Percentiles rank a stretch among this genome's conserved stretches.
phyloP scores from a whole-genome alignment of 2,797 vertebrate species.

The Schizopygopsis malacanthus region DNA sequence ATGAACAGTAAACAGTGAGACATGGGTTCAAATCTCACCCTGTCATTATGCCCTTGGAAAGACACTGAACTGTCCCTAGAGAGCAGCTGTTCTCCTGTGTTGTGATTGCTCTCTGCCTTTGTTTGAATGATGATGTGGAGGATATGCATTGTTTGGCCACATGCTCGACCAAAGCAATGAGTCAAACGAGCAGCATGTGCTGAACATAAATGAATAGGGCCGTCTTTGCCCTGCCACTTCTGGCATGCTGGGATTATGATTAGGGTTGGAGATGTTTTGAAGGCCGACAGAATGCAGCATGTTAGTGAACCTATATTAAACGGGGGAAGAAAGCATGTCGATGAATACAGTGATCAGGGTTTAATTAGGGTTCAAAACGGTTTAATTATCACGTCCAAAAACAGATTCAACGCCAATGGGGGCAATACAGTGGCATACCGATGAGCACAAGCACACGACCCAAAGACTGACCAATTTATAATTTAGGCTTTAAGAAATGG shows the following conservation, averaged over 20 bases:
- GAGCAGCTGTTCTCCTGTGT: slow-evolving; percentile 30
- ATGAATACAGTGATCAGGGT: slow-evolving; percentile 37
- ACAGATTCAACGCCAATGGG: not conserved
- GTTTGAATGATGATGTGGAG: slow-evolving; percentile 7
- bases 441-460: slow-evolving; percentile 8
- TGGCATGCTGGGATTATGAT: slow-evolving; percentile 6
- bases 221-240: not conserved
- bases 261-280: not conserved
- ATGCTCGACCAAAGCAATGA: slow-evolving; percentile 7
- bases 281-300: not conserved
- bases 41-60: slow-evolving; percentile 12
- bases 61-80: not conserved
- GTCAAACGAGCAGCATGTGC: not conserved
- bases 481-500: slow-evolving; percentile 36
- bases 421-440: not conserved
- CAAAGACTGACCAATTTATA: slow-evolving; percentile 16
- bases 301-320: slow-evolving; percentile 18
- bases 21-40: not conserved
- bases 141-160: slow-evolving; percentile 10
- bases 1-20: not conserved
- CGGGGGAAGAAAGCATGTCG: slow-evolving; percentile 24
- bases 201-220: not conserved
- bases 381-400: slow-evolving; percentile 34
- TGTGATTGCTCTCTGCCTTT: slow-evolving; percentile 9
- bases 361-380: slow-evolving; percentile 29